Conservation (phyloP, 2,113 vertebrate species). For the Coptodon bakossiorum region DNA sequence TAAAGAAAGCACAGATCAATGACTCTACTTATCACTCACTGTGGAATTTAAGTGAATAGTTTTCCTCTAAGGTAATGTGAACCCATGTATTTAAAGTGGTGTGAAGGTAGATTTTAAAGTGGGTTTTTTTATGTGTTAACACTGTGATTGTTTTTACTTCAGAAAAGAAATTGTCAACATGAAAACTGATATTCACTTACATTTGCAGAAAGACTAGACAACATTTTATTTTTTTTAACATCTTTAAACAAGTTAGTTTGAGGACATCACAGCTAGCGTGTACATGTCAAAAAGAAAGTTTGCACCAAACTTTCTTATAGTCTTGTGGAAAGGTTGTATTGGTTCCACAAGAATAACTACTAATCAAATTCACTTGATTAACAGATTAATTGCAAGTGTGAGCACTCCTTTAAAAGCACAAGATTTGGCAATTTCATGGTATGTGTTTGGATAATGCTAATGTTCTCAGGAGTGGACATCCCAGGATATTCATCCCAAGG, state of each 20-base stretch:
- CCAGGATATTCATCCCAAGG: not conserved
- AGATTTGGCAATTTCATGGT: not conserved
- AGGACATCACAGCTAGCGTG: not conserved
- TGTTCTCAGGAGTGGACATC: not conserved
- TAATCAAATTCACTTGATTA: not conserved
- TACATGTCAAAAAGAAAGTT: not conserved
- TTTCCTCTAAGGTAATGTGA: not conserved
- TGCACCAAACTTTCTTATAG: not conserved
- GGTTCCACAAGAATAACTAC: not conserved
- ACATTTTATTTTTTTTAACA: not conserved
- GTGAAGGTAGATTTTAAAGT: not conserved
- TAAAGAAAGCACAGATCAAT: not conserved
- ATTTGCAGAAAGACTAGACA: not conserved
- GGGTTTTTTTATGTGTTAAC: rapidly evolving
- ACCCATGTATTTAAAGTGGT: not conserved
- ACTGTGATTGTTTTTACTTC: not conserved
- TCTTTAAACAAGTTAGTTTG: not conserved
- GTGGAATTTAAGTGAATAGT: not conserved
- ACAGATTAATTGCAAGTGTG: rapidly evolving
- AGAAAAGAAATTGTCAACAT: not conserved
- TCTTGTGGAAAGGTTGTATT: not conserved
- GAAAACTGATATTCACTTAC: not conserved
- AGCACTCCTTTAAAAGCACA: not conserved
- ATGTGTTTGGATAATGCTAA: not conserved
- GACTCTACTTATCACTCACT: not conserved